Conservation (phyloP, 2,888 invertebrate species). For the Lutraria lutraria region DNA sequence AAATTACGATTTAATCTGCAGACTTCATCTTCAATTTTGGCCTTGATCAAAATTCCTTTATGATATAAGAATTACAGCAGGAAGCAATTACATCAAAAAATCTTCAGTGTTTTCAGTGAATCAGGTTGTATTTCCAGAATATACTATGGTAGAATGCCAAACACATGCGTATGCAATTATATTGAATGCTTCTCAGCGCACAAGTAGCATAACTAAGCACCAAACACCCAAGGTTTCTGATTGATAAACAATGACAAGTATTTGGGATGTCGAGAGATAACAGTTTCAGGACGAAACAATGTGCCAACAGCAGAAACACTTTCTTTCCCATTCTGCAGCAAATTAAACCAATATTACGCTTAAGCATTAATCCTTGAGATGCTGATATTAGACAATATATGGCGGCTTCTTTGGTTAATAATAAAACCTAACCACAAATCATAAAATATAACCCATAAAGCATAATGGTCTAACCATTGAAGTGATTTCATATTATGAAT, state of each 20-base stretch:
- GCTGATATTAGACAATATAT: no score
- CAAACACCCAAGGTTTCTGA: not conserved
- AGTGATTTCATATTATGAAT: no score
- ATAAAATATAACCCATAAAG: no score
- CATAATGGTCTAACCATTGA: no score
- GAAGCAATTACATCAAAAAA: not conserved
- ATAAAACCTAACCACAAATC: no score
- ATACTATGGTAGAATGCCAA: slow-evolving; percentile 17
- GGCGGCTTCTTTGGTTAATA: no score
- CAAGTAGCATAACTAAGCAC: not conserved
- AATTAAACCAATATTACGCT: no score
- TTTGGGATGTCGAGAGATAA: not conserved
- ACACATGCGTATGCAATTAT: slow-evolving; percentile 37
- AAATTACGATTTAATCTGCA: not conserved
- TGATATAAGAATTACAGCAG: not conserved
- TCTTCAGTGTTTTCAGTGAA: slow-evolving; percentile 4
- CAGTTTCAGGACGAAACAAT: not conserved
- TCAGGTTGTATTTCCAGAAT: not conserved
- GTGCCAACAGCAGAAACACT: not conserved
- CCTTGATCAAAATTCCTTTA: slow-evolving; percentile 17
- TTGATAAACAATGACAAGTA: not conserved
- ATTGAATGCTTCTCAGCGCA: slow-evolving; percentile 17
- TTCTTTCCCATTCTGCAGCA: no score
- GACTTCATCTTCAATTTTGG: not conserved
- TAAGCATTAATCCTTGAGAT: no score